A percentile compares a stretch with the other conserved stretches of the same genome.
phyloP scores from a whole-genome alignment of 2,888 invertebrate genomes.

The Drosophila mercatorum region DNA sequence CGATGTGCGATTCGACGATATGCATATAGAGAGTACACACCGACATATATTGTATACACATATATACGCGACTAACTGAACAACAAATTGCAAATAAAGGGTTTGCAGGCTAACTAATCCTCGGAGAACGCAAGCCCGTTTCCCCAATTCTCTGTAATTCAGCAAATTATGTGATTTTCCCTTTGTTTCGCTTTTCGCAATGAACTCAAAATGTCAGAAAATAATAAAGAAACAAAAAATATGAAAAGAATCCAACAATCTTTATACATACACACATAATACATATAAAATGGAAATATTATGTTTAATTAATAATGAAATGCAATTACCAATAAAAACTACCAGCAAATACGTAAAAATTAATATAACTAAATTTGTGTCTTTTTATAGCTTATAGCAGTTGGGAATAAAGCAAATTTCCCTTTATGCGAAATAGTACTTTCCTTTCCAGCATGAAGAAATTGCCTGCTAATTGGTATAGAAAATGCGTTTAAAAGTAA shows the following conservation, averaged over 20 bases:
- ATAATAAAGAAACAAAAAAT: slow-evolving; percentile 1
- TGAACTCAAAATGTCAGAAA: slow-evolving; percentile 53
- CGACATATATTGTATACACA: slow-evolving; percentile 14
- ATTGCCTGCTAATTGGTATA: too few relatives aligned
- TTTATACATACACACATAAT: slow-evolving; percentile 57
- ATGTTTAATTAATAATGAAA: slow-evolving; percentile 71
- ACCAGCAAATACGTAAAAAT: slow-evolving; percentile 80
- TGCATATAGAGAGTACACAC: slow-evolving; percentile 27
- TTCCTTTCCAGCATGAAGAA: too few relatives aligned
- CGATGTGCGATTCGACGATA: slow-evolving; percentile 5
- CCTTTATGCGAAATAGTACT: background rate
- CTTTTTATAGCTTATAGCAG: background rate
- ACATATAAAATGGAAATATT: slow-evolving; percentile 61
- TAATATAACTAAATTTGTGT: slow-evolving; percentile 16
- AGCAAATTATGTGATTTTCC: slow-evolving; percentile 61
- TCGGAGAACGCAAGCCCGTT: slow-evolving; percentile 4
- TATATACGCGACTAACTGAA: slow-evolving; percentile 31
- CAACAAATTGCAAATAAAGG: slow-evolving; percentile 23
- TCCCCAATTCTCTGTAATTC: slow-evolving; percentile 39
- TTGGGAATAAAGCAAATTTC: background rate
- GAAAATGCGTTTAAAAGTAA: too few relatives aligned
- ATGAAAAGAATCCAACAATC: slow-evolving; percentile 48
- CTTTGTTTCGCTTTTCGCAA: slow-evolving; percentile 71
- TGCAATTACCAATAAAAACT: slow-evolving; percentile 80
- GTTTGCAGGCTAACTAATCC: slow-evolving; percentile 47